These are phyloP conservation scores for Sylvia borin DNA, from an alignment of 2,797 vertebrate genomes.

Conservation along the genomic window DNA sequence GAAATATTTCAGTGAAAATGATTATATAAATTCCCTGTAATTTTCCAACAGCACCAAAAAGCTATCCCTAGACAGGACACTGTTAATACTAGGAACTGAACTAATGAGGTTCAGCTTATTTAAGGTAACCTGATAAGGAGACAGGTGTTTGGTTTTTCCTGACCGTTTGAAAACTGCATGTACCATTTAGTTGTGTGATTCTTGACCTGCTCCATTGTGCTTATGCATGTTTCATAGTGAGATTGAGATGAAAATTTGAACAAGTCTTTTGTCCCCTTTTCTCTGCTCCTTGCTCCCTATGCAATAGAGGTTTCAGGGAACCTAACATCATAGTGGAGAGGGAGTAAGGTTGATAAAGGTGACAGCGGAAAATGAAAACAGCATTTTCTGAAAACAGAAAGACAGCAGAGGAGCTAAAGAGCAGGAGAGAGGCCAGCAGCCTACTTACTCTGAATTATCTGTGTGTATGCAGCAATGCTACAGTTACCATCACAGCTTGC, in stretches of 20 bases:
- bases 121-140: background rate
- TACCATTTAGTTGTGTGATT: background rate
- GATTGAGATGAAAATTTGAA: background rate
- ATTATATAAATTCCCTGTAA: background rate
- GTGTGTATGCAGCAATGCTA: background rate
- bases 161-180: background rate
- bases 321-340: background rate
- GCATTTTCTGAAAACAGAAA: background rate
- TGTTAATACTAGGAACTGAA: background rate
- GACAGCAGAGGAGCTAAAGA: background rate
- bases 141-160: background rate
- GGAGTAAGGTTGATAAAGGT: background rate
- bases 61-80: background rate
- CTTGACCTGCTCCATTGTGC: background rate
- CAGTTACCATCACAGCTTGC: background rate
- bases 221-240: background rate
- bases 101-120: background rate
- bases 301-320: background rate
- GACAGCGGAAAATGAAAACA: background rate
- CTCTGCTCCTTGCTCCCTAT: background rate
- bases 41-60: background rate
- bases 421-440: background rate
- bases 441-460: background rate
- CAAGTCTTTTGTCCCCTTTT: background rate
- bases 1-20: background rate